These are phyloP conservation scores for Pardalotus punctatus DNA, from an alignment of 2,113 vertebrate genomes.

Conservation along the genomic window DNA sequence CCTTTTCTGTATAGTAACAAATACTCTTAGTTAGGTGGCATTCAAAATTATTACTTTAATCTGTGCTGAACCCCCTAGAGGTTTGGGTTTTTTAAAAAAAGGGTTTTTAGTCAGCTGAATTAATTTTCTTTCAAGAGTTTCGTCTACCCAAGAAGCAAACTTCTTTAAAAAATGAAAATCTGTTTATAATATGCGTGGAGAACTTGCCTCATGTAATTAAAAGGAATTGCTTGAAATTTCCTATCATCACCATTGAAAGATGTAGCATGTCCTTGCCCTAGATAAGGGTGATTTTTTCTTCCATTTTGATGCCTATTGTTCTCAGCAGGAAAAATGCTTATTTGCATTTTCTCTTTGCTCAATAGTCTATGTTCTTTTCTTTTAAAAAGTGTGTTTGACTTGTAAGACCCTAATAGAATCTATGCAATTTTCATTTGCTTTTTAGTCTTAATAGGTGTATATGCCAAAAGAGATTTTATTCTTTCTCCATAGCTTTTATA, in stretches of 20 bases:
- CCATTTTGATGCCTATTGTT: not conserved
- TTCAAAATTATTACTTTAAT: not conserved
- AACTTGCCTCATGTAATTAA: not conserved
- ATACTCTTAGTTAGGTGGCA: not conserved
- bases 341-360: not conserved
- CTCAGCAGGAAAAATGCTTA: not conserved
- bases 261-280: not conserved
- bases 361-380: not conserved
- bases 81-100: not conserved
- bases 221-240: not conserved
- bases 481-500: not conserved
- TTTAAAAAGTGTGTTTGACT: not conserved
- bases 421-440: not conserved
- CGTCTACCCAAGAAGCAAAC: not conserved
- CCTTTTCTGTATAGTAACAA: not conserved
- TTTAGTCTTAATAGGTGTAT: not conserved
- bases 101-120: not conserved
- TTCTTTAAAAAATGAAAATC: not conserved
- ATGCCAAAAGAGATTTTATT: not conserved
- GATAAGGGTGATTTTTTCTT: not conserved
- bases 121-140: not conserved
- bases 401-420: not conserved
- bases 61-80: not conserved
- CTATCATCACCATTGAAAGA: not conserved
- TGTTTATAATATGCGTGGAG: not conserved